Conservation (phyloP, 2,113 vertebrate genomes). For the Pollimyrus isidori region DNA sequence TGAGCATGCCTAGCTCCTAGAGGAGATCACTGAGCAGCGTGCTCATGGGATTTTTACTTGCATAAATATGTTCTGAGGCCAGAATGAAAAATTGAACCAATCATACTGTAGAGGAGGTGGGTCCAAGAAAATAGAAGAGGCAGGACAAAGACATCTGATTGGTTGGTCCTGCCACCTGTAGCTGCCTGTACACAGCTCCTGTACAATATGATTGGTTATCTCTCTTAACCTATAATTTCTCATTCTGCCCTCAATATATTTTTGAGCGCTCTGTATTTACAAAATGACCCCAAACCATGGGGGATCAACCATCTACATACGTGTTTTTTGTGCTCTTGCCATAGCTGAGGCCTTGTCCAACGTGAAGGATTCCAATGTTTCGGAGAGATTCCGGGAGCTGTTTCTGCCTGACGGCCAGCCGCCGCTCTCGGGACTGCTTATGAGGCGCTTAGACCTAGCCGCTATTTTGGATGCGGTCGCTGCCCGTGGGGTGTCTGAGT, state of each 20-base stretch:
- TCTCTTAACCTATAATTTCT: no score
- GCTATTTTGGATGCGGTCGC: slow-evolving; percentile 71
- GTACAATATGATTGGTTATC: no score
- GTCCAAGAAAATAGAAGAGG: no score
- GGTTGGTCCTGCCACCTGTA: no score
- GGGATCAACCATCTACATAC: neutral
- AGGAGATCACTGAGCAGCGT: neutral
- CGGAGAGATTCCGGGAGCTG: slow-evolving; percentile 66
- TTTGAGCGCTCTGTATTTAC: neutral
- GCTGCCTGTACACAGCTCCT: no score
- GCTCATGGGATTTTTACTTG: no score
- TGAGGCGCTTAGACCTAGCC: slow-evolving; percentile 73
- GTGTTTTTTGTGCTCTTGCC: neutral
- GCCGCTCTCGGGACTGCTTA: slow-evolving; percentile 65
- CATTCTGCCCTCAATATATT: no score
- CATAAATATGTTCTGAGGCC: no score
- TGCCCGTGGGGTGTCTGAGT: slow-evolving; percentile 65
- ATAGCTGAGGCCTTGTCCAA: slow-evolving; percentile 74
- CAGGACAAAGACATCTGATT: no score
- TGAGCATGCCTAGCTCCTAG: slow-evolving; percentile 47
- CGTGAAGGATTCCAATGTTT: slow-evolving; percentile 66
- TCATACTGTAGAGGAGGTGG: no score
- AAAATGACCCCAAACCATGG: neutral
- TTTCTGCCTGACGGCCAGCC: slow-evolving; percentile 72
- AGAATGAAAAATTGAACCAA: no score